These are phyloP conservation scores for Dorcus parallelipipedus DNA, from an alignment of 2,888 invertebrate genomes.

Conservation along the genomic window DNA sequence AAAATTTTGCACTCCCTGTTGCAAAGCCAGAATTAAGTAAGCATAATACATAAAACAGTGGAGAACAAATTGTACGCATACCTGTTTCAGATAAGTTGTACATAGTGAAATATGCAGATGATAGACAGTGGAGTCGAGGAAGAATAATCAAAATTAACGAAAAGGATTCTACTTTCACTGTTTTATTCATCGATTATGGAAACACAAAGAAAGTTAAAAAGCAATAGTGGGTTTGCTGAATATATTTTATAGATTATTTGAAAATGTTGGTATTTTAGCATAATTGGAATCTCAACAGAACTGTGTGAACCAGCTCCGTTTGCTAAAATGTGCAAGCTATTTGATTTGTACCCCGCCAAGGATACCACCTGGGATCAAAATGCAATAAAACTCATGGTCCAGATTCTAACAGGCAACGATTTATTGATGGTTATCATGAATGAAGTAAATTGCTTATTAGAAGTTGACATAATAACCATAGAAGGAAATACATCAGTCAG, in stretches of 20 bases:
- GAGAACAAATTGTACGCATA: slow-evolving; percentile 11
- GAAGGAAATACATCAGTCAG: slow-evolving; percentile 45
- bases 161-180: slow-evolving; percentile 47
- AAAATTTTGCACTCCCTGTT: slow-evolving; percentile 24
- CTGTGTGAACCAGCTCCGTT: slow-evolving; percentile 51
- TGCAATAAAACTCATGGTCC: slow-evolving; percentile 56
- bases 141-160: slow-evolving; percentile 46
- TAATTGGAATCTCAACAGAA: slow-evolving; percentile 51
- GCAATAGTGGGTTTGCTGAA: neutral
- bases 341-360: slow-evolving; percentile 54
- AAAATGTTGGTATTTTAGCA: slow-evolving; percentile 36
- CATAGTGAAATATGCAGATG: slow-evolving; percentile 55
- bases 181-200: slow-evolving; percentile 67
- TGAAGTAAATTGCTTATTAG: slow-evolving; percentile 30
- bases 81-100: slow-evolving; percentile 58
- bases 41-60: neutral
- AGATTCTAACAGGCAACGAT: slow-evolving; percentile 59
- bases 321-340: slow-evolving; percentile 59
- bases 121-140: slow-evolving; percentile 66
- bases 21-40: slow-evolving; percentile 32
- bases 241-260: neutral
- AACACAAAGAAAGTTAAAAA: slow-evolving; percentile 36
- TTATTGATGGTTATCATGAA: slow-evolving; percentile 35
- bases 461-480: slow-evolving; percentile 48
- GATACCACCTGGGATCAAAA: slow-evolving; percentile 53